These are phyloP conservation scores for Oreortyx pictus DNA, from an alignment of 2,797 vertebrate genomes.

Conservation along the genomic window DNA sequence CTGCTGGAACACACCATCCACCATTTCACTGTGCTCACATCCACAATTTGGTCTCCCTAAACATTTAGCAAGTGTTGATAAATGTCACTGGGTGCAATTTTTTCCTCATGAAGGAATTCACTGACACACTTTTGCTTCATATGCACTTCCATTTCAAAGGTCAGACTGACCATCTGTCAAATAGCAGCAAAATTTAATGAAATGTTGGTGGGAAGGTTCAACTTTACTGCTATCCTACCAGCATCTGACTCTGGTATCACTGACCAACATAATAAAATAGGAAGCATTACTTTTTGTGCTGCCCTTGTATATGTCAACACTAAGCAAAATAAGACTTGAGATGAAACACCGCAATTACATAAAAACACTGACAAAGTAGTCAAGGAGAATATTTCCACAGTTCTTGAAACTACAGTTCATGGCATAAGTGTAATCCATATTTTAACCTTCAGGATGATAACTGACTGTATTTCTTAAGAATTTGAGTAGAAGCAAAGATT, in stretches of 20 bases:
- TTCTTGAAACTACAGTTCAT: not conserved
- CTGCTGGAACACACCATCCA: not conserved
- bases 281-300: not conserved
- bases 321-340: rapidly evolving
- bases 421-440: not conserved
- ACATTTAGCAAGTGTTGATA: not conserved
- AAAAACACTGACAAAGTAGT: not conserved
- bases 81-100: not conserved
- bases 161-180: not conserved
- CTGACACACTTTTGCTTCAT: not conserved
- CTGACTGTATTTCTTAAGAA: not conserved
- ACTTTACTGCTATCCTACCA: not conserved
- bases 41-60: not conserved
- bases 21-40: not conserved
- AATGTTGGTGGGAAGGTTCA: not conserved
- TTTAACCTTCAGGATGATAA: not conserved
- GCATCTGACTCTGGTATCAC: not conserved
- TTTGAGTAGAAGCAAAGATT: not conserved
- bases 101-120: not conserved
- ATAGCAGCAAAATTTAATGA: not conserved
- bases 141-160: not conserved
- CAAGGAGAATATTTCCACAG: not conserved
- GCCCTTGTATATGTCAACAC: not conserved
- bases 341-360: not conserved
- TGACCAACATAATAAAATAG: not conserved